Percentiles rank a stretch among this genome's conserved stretches.
These are phyloP conservation scores for Hermatobates lingyangjiaoensis DNA, from an alignment of 1,140 invertebrate genomes.

Conservation along the genomic window DNA sequence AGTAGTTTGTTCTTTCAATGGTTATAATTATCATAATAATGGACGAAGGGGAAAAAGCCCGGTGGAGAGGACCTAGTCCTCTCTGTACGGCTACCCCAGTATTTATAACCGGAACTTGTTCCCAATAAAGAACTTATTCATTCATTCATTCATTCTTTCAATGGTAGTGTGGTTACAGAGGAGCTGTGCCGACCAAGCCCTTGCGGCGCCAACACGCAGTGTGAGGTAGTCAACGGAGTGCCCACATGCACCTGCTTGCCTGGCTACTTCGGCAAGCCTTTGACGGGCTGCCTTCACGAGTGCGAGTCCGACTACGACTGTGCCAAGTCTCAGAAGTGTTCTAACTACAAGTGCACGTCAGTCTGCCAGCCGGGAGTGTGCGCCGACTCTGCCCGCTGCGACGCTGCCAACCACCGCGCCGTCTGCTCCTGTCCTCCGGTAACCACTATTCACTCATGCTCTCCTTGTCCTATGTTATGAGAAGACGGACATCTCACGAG, in stretches of 20 bases:
- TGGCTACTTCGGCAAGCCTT: constrained; percentile 48
- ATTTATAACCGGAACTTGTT: too few species aligned
- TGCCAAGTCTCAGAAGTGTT: constrained; percentile 42
- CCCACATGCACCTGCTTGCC: constrained; percentile 54
- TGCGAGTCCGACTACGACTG: constrained; percentile 61
- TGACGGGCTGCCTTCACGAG: constrained; percentile 52
- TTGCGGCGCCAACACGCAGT: constrained; percentile 31
- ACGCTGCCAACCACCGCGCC: constrained; percentile 52
- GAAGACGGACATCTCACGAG: too few species aligned
- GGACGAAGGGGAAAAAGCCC: too few species aligned
- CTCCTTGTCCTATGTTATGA: too few species aligned
- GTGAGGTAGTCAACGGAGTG: constrained; percentile 27
- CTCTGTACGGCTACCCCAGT: too few species aligned
- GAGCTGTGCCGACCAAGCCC: constrained; percentile 25
- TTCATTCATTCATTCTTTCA: too few species aligned
- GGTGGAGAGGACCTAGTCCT: too few species aligned
- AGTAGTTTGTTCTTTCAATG: too few species aligned
- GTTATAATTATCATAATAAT: too few species aligned
- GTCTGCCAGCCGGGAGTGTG: constrained; percentile 51
- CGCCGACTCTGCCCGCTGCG: constrained; percentile 57
- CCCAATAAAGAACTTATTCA: too few species aligned
- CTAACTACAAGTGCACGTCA: constrained; percentile 53
- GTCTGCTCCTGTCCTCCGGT: constrained; percentile 64
- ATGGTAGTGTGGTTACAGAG: too few species aligned
- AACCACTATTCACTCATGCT: too few species aligned